phyloP scores from a whole-genome alignment of 1,140 invertebrate species.

The Whitmania pigra region DNA sequence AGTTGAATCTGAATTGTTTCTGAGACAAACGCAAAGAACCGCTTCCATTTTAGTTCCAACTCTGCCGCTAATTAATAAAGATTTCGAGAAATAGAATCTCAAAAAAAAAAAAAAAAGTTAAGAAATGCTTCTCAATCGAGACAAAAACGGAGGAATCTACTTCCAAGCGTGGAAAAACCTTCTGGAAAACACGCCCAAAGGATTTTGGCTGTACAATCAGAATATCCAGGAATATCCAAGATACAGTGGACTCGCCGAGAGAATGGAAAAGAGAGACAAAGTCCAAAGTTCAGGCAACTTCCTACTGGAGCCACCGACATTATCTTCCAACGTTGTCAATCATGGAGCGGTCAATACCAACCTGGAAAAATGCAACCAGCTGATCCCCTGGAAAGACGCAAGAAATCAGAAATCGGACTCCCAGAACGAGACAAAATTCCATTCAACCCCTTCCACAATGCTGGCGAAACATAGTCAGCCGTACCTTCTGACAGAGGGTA shows the following conservation, averaged over 20 bases:
- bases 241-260: background rate
- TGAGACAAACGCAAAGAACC: too few species aligned
- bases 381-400: background rate
- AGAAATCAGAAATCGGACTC: background rate
- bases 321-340: too few species aligned
- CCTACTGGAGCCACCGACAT: background rate
- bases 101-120: too few species aligned
- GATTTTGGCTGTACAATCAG: background rate
- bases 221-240: background rate
- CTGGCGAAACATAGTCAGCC: background rate
- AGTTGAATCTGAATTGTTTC: too few species aligned
- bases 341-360: too few species aligned
- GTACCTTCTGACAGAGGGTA: background rate
- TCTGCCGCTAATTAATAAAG: too few species aligned
- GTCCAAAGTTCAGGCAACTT: background rate
- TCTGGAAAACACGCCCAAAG: background rate
- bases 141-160: background rate
- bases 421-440: background rate
- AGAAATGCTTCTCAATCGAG: background rate
- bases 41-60: too few species aligned
- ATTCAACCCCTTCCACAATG: background rate
- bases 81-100: too few species aligned
- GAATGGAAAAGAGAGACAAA: background rate
- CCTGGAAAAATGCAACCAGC: background rate
- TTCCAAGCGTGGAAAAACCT: constrained; percentile 4